Percentiles rank a stretch among this genome's conserved stretches.
Conservation (phyloP, 2,113 vertebrate species). For the Elachura formosa region DNA sequence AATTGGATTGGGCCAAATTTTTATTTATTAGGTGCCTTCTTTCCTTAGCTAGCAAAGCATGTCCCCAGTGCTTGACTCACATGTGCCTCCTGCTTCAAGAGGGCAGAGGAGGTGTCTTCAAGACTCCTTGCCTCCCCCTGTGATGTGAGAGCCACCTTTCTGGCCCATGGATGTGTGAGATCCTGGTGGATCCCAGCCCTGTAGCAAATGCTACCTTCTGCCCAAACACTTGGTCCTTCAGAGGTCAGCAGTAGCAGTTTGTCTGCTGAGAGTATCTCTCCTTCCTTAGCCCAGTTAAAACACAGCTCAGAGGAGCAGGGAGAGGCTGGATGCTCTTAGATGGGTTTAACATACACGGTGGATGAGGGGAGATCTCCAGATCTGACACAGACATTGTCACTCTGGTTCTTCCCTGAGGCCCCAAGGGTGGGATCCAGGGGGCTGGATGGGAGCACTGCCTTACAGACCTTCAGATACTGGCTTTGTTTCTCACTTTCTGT, state of each 20-base stretch:
- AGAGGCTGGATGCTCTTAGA: neutral
- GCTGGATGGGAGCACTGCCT: neutral
- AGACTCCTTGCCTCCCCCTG: neutral
- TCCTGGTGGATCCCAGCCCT: neutral
- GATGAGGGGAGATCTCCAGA: neutral
- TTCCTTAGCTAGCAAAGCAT: slow-evolving; percentile 8
- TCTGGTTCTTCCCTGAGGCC: neutral
- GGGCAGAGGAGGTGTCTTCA: neutral
- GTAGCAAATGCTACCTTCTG: neutral
- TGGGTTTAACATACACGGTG: neutral
- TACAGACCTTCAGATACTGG: neutral
- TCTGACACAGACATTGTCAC: accelerated
- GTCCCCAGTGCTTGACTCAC: accelerated
- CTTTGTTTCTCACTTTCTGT: neutral
- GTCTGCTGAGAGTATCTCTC: neutral
- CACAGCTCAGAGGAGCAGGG: neutral
- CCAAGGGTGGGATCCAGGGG: neutral
- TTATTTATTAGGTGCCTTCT: slow-evolving; percentile 12
- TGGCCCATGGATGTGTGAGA: neutral
- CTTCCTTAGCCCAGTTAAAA: neutral
- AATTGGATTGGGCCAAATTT: neutral
- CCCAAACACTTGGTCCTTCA: accelerated
- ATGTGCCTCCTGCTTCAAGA: neutral
- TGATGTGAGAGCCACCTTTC: neutral
- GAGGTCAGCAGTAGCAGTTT: neutral